Evolutionary conservation across 30 jellyfish, hydroid and myxozoan genomes (phyloP), one percentile per base, ranked within the genome.

Genomic region (Aurelia coerulea): DNA sequence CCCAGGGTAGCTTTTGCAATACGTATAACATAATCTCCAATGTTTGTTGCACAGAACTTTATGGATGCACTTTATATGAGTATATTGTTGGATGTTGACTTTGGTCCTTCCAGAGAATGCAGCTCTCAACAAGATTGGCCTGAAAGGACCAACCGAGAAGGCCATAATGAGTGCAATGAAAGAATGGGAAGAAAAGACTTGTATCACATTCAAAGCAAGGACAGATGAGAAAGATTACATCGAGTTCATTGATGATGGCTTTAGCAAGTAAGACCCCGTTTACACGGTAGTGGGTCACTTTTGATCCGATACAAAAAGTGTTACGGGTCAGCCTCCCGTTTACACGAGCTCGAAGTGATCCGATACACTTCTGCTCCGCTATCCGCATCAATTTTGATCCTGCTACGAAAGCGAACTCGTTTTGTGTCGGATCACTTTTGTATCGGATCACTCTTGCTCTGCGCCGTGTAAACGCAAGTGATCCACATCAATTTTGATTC

Each of bases 101-200:
- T 62, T 33, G 5, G 10, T 19, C 68, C 4, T 68, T 76, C 51
- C 49, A 92, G 98, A 80, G 74, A 92, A 92, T 74, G 87, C 91
- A 17, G 95, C 84, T 0, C 68, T 92, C 82, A 87, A 87, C 74
- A 62, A 66, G 37, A 73, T 86, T 29, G 96, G 96, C 23, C 13
- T 90, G 66, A 90, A 90, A 70, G 97, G 97, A 19, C 98, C 98
- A 41, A 92, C 95, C 1, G 98, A 84, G 56, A 80, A 63, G 34
- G 98, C 98, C 68, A 92, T 92, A 31, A 51, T 46, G 60, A 85
- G 84, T 19, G 99, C 99, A 5, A 94, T 94, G 97, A 68, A 65
- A 32, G 95, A 76, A 64, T 83, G 96, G 96, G 99, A 94, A 73
- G 85, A 83, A 62, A 94, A 94, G 79, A 94, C 99, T 29, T 94